Evolutionary conservation across 2,797 vertebrate genomes (phyloP).

Genomic region (Okamejei kenojei): DNA sequence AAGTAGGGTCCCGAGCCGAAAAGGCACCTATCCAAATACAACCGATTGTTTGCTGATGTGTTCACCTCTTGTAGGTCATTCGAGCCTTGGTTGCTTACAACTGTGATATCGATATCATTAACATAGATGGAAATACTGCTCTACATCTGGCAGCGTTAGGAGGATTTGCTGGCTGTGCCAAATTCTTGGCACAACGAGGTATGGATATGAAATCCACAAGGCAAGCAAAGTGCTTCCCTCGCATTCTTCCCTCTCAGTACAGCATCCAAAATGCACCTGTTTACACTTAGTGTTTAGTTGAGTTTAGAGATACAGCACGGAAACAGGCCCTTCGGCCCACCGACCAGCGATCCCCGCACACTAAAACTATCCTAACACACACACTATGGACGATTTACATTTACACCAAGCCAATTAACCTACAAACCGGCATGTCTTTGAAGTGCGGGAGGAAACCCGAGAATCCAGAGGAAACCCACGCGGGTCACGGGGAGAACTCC

Average conservation of each 20-base stretch:
- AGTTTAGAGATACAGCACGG: no score
- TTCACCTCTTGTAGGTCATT: conserved; percentile 51
- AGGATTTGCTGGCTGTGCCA: conserved; percentile 77
- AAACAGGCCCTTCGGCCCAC: no score
- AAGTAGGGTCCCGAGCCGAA: no score
- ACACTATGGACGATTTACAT: no score
- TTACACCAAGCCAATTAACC: no score
- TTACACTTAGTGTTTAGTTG: neutral
- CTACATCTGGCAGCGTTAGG: conserved; percentile 76
- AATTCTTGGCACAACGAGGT: conserved; percentile 90
- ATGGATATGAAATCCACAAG: conserved; percentile 31
- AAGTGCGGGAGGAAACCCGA: no score
- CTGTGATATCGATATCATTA: conserved; percentile 68
- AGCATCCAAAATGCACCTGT: neutral
- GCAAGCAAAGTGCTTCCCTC: no score
- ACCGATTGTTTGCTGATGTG: neutral
- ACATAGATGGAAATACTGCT: conserved; percentile 67
- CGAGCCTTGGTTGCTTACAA: conserved; percentile 62
- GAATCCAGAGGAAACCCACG: no score
- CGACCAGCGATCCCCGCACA: no score
- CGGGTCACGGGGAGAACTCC: no score
- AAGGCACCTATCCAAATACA: neutral
- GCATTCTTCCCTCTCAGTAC: neutral
- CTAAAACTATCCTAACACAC: no score
- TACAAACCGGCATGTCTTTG: no score